Percentiles rank a stretch among this genome's conserved stretches.
Evolutionary conservation across 2,888 invertebrate species (phyloP).

Genomic region (Eristalinus aeneus): DNA sequence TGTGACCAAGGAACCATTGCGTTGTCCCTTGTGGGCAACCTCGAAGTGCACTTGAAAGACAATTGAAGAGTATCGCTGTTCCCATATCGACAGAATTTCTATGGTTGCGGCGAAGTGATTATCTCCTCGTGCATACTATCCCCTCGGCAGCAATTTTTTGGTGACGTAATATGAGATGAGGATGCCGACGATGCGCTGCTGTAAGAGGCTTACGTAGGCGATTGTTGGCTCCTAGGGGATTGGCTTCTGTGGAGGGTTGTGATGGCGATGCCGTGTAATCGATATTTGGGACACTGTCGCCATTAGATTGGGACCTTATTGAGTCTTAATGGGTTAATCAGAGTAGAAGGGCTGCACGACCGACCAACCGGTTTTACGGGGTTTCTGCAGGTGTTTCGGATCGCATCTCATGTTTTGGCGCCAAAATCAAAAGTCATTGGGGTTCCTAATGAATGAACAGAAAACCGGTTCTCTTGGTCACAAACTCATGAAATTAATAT

Average conservation of each 20-base stretch:
- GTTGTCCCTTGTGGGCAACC: not conserved
- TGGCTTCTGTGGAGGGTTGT: conserved; percentile 52
- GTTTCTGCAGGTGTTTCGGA: conserved; percentile 53
- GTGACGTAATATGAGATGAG: conserved; percentile 50
- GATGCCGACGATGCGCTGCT: not conserved
- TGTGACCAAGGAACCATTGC: conserved; percentile 25
- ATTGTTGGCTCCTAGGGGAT: conserved; percentile 16
- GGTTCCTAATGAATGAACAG: conserved; percentile 44
- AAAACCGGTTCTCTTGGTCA: conserved; percentile 10
- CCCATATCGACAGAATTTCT: not conserved
- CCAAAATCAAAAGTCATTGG: conserved; percentile 21
- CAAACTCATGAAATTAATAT: conserved; percentile 30
- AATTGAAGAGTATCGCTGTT: not conserved
- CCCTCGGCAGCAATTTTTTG: conserved; percentile 9
- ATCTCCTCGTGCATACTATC: not conserved
- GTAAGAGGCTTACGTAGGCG: conserved; percentile 29
- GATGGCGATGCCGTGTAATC: conserved; percentile 45
- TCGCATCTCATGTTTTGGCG: conserved; percentile 55
- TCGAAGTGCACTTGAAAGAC: not conserved
- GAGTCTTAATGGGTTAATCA: conserved; percentile 52
- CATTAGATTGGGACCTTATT: conserved; percentile 44
- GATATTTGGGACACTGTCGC: conserved; percentile 62
- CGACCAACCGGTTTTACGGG: conserved; percentile 1
- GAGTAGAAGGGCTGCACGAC: not conserved
- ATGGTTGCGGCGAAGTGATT: not conserved